These are phyloP conservation scores for Coendou prehensilis DNA, from an alignment of 2,797 vertebrate species.

Conservation along the genomic window DNA sequence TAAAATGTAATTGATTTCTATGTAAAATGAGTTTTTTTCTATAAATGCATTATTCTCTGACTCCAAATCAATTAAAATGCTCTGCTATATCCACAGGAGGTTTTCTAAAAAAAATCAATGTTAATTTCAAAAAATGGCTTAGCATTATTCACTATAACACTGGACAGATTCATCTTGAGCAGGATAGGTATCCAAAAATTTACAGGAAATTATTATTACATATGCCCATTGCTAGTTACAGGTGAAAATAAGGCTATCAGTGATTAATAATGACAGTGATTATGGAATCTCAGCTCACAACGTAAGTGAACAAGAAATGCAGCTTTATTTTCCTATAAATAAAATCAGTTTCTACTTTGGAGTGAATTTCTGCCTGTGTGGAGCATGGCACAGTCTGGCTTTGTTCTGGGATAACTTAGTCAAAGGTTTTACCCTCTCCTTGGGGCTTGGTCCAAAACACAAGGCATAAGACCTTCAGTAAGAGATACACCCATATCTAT, in stretches of 20 bases:
- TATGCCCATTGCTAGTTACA: neutral
- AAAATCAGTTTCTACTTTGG: neutral
- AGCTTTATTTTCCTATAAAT: conserved; percentile 50
- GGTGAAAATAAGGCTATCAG: conserved; percentile 27
- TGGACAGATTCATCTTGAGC: conserved; percentile 55
- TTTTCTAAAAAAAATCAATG: conserved; percentile 71
- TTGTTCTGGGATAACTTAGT: neutral
- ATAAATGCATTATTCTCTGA: conserved; percentile 74
- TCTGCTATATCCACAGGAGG: conserved; percentile 60
- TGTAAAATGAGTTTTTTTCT: conserved; percentile 78
- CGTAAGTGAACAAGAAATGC: conserved; percentile 37
- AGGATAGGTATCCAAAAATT: conserved; percentile 58
- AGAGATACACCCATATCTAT: neutral
- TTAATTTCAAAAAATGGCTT: conserved; percentile 74
- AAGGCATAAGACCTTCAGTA: neutral
- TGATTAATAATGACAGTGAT: conserved; percentile 27
- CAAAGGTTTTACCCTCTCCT: neutral
- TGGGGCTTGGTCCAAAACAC: neutral
- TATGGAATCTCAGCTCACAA: neutral
- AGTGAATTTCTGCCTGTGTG: neutral
- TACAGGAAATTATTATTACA: conserved; percentile 51
- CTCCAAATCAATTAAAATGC: conserved; percentile 78
- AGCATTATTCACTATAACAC: conserved; percentile 50
- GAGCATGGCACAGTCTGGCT: neutral
- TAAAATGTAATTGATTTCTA: conserved; percentile 80